Evolutionary conservation across 1,140 invertebrate genomes (phyloP), one percentile per base, ranked within the genome.

Genomic region (Goniozus legneri): DNA sequence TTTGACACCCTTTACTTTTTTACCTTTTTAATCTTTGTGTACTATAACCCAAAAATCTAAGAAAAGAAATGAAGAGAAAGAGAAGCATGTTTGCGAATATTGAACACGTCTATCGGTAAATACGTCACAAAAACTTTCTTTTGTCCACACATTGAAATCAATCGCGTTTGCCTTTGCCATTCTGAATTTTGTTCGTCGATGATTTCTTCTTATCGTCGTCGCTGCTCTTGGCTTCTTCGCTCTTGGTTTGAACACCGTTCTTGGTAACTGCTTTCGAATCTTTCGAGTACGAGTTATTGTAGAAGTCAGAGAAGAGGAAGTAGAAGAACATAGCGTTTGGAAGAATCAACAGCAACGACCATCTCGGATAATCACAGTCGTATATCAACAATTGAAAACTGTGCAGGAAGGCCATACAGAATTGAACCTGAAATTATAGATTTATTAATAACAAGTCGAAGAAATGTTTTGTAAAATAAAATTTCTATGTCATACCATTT

Each of bases 251-350:
- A 38, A 8, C 35, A 38, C 41, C 24, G 10, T 37, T 20, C 37
- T 39, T 37, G 16, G 22, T 27, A 20, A 16, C 36, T 40, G 19
- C 38, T 42, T 45, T 52, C 6, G 44, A 14, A 0, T 50, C 43
- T 12, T 32, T 36, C 12, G 40, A 50, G 24, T 89, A 89, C 0
- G 85, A 81, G 60, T 87, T 86, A 47, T 83, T 83, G 62, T 89
- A 89, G 71, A 89, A 91, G 58, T 89, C 86, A 40, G 80, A 82
- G 72, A 90, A 90, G 15, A 90, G 72, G 58, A 85, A 84, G 60
- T 88, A 89, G 76, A 90, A 90, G 77, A 89, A 88, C 10, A 87
- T 81, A 10, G 84, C 84, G 63, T 90, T 89, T 2, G 87, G 87
- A n/a, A 89, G 73, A 12, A 83, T 85, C 37, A 90, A 79, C 52